phyloP scores from a whole-genome alignment of 2,888 invertebrate species.

The Drosophila greeni region DNA sequence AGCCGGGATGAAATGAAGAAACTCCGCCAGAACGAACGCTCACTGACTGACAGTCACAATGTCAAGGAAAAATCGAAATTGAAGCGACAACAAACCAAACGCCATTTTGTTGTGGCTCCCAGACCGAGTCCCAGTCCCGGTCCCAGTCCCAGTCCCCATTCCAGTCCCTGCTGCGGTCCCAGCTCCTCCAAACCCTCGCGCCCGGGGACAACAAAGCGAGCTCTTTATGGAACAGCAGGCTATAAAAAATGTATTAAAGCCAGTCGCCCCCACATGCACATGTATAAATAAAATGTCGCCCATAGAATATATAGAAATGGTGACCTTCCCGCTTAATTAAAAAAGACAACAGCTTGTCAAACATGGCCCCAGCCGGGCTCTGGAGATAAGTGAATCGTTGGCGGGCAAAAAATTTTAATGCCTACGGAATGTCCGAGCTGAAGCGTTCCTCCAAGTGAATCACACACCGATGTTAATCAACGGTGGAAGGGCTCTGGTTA shows the following conservation, averaged over 20 bases:
- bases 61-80: slow-evolving; percentile 65
- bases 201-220: slow-evolving; percentile 40
- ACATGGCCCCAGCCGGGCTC: slow-evolving; percentile 43
- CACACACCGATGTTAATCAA: slow-evolving; percentile 60
- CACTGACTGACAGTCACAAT: slow-evolving; percentile 55
- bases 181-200: slow-evolving; percentile 10
- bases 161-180: slow-evolving; percentile 11
- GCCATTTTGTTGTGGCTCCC: slow-evolving; percentile 58
- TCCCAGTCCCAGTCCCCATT: neutral
- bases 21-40: slow-evolving; percentile 43
- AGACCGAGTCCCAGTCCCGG: slow-evolving; percentile 7
- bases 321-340: slow-evolving; percentile 73
- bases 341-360: slow-evolving; percentile 73
- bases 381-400: slow-evolving; percentile 49
- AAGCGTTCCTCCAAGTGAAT: slow-evolving; percentile 59
- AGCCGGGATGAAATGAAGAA: slow-evolving; percentile 61
- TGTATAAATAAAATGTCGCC: slow-evolving; percentile 36
- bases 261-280: slow-evolving; percentile 35
- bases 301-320: slow-evolving; percentile 40
- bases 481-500: slow-evolving; percentile 27
- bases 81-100: slow-evolving; percentile 45
- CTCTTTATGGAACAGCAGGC: slow-evolving; percentile 39
- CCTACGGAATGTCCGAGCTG: slow-evolving; percentile 26
- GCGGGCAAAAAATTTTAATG: slow-evolving; percentile 36
- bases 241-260: slow-evolving; percentile 53